A percentile compares a stretch with the other conserved stretches of the same genome.
These are phyloP conservation scores for Danionella cerebrum DNA, from an alignment of 2,113 vertebrate species.

Conservation along the genomic window DNA sequence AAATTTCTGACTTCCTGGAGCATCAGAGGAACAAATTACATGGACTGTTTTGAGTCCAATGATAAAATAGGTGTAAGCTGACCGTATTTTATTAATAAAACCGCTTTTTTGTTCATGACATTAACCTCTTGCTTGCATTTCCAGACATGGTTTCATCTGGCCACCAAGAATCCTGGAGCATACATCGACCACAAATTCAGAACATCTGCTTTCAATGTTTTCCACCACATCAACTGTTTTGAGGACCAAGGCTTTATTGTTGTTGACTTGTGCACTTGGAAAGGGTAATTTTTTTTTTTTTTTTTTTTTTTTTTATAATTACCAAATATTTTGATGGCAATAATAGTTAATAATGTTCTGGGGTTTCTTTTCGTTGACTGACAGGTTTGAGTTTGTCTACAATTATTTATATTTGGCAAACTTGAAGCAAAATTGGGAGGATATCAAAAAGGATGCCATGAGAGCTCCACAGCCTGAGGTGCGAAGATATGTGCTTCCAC, in stretches of 20 bases:
- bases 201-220: constrained; percentile 79
- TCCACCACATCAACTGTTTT: constrained; percentile 84
- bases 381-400: constrained; percentile 81
- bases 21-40: constrained; percentile 80
- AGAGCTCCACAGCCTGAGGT: constrained; percentile 81
- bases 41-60: constrained; percentile 83
- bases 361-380: background rate
- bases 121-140: background rate
- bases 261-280: constrained; percentile 82
- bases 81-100: too few species aligned
- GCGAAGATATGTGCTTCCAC: constrained; percentile 75
- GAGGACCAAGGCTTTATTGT: constrained; percentile 77
- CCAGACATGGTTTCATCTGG: constrained; percentile 81
- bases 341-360: background rate
- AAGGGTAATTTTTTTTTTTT: constrained; percentile 64
- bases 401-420: constrained; percentile 85
- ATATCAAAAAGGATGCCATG: constrained; percentile 74
- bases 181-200: constrained; percentile 75
- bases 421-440: constrained; percentile 76
- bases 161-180: constrained; percentile 71
- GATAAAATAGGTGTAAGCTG: constrained; percentile 77
- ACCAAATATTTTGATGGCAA: background rate
- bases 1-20: constrained; percentile 83
- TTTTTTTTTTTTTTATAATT: background rate
- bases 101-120: background rate